Evolutionary conservation across 1,140 invertebrate species (phyloP).

Genomic region (Asobara japonica): DNA sequence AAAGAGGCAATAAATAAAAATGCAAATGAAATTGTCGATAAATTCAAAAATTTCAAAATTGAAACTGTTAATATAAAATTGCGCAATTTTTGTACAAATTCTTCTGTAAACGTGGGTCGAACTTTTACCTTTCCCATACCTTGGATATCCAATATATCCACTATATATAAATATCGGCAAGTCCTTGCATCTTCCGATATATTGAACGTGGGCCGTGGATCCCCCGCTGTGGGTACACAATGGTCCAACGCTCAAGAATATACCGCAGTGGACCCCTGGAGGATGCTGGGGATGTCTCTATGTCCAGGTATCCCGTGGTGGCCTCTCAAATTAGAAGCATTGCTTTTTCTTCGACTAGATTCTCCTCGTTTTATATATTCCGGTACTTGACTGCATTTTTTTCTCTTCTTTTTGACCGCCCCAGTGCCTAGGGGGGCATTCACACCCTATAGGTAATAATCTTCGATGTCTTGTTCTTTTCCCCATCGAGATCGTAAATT

Average conservation of each 20-base stretch:
- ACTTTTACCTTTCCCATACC: too few species aligned
- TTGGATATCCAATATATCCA: too few species aligned
- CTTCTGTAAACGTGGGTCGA: not conserved
- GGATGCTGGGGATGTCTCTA: conserved; percentile 29
- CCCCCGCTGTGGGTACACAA: conserved; percentile 24
- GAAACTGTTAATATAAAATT: too few species aligned
- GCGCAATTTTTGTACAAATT: too few species aligned
- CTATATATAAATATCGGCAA: not conserved
- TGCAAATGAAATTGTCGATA: too few species aligned
- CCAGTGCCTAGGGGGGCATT: not conserved
- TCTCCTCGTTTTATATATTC: conserved; percentile 12
- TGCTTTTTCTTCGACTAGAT: not conserved
- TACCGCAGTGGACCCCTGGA: conserved; percentile 21
- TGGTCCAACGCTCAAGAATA: conserved; percentile 16
- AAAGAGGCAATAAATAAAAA: too few species aligned
- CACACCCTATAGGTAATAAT: conserved; percentile 12
- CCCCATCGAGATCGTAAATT: conserved; percentile 10
- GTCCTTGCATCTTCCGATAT: not conserved
- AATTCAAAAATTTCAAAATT: too few species aligned
- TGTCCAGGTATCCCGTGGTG: conserved; percentile 20
- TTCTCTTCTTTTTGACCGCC: not conserved
- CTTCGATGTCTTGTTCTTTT: conserved; percentile 12
- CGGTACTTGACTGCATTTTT: not conserved
- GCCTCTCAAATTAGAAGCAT: conserved; percentile 28
- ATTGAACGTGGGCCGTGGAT: not conserved